Evolutionary conservation across 37 sponge, comb jelly and placozoan species (phyloP).

Genomic region (Mnemiopsis leidyi): DNA sequence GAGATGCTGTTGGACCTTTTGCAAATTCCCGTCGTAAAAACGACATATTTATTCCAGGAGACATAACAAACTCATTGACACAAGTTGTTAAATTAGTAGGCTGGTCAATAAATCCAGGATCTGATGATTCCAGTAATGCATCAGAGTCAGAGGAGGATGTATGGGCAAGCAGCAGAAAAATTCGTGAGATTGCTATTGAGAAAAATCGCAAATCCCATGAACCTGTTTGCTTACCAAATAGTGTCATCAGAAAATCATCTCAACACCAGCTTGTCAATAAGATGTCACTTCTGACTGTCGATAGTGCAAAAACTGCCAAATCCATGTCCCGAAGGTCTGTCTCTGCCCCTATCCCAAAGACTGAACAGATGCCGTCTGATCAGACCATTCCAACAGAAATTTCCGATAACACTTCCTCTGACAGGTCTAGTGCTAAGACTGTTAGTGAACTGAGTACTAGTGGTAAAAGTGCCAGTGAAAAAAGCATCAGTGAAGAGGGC

Average conservation of each 20-base stretch:
- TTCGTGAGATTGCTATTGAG: neutral
- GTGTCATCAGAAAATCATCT: conserved; percentile 35
- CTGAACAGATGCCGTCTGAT: neutral
- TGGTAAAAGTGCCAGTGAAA: neutral
- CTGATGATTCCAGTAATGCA: neutral
- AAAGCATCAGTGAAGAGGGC: no score
- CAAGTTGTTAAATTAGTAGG: conserved; percentile 69
- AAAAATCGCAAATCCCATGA: neutral
- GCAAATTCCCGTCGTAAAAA: conserved; percentile 65
- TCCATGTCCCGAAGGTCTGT: neutral
- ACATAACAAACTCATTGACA: conserved; percentile 71
- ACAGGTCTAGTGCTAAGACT: neutral
- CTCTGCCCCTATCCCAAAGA: conserved; percentile 38
- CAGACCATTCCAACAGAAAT: neutral
- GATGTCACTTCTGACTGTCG: neutral
- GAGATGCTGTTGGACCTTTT: conserved; percentile 86
- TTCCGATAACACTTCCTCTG: conserved; percentile 1
- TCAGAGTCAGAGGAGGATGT: neutral
- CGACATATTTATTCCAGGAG: conserved; percentile 76
- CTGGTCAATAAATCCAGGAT: conserved; percentile 72
- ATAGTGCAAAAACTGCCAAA: neutral
- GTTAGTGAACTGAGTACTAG: neutral
- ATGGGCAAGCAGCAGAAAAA: conserved; percentile 4
- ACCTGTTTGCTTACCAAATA: conserved; percentile 4
- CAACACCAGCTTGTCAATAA: conserved; percentile 8